Evolutionary conservation across 1,140 invertebrate species (phyloP).

Genomic region (Drosophila prosaltans): DNA sequence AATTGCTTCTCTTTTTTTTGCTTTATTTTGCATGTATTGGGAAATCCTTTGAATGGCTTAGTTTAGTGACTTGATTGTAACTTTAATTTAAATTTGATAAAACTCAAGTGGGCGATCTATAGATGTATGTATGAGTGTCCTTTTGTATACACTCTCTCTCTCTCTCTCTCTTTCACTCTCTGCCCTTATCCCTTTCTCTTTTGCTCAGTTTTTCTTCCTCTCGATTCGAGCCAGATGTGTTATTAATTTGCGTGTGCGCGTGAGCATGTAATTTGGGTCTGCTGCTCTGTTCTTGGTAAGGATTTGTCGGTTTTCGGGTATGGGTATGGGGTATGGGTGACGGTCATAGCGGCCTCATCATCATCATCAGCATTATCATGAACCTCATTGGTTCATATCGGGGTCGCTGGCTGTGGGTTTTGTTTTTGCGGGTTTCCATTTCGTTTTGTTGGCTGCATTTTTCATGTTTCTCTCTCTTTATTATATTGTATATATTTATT

Average conservation of each 20-base stretch:
- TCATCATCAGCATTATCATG: slow-evolving; percentile 11
- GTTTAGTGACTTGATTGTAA: neutral
- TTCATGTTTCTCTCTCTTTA: slow-evolving; percentile 7
- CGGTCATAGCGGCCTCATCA: slow-evolving; percentile 10
- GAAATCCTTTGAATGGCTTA: neutral
- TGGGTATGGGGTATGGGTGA: slow-evolving; percentile 1
- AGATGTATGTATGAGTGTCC: slow-evolving; percentile 3
- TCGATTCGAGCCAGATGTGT: slow-evolving; percentile 75
- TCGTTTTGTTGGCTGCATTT: slow-evolving; percentile 24
- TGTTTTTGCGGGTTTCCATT: slow-evolving; percentile 58
- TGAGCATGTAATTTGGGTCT: slow-evolving; percentile 81
- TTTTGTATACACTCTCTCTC: neutral
- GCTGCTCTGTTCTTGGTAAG: neutral
- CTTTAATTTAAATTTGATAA: neutral
- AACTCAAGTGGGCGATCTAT: too few relatives aligned
- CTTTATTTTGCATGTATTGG: too few relatives aligned
- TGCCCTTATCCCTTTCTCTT: slow-evolving; percentile 5
- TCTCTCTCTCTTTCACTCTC: slow-evolving; percentile 7
- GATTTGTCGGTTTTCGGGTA: neutral
- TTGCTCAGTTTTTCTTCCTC: slow-evolving; percentile 2
- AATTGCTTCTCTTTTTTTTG: too few relatives aligned
- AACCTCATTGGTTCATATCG: slow-evolving; percentile 19
- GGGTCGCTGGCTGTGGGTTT: slow-evolving; percentile 23
- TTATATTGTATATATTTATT: slow-evolving; percentile 28
- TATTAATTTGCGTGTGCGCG: slow-evolving; percentile 82